These are phyloP conservation scores for Lasioglossum pauxillum DNA, from an alignment of 2,888 invertebrate species.

Conservation along the genomic window DNA sequence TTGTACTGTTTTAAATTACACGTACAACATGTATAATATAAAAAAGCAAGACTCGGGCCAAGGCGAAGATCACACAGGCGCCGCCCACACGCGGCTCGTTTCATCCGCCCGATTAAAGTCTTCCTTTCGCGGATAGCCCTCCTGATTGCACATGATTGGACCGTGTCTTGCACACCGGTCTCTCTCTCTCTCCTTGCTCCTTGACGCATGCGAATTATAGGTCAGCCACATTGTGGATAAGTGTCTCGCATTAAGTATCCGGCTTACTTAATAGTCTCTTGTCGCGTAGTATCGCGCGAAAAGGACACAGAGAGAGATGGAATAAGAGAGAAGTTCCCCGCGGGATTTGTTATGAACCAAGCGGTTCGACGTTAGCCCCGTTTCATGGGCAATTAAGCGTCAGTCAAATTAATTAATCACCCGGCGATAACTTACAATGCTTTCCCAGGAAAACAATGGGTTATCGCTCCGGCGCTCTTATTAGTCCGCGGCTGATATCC, in stretches of 20 bases:
- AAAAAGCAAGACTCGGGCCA: slow-evolving; percentile 37
- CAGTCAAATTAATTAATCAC: slow-evolving; percentile 26
- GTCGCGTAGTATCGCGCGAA: neutral
- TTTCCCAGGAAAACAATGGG: neutral
- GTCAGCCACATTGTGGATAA: slow-evolving; percentile 54
- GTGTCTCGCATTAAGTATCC: slow-evolving; percentile 45
- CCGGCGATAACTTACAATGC: slow-evolving; percentile 2
- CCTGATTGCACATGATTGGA: slow-evolving; percentile 71
- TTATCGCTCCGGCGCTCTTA: neutral
- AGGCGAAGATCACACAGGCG: slow-evolving; percentile 15
- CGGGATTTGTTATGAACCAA: slow-evolving; percentile 26
- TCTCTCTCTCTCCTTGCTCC: slow-evolving; percentile 16
- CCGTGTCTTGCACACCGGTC: slow-evolving; percentile 59
- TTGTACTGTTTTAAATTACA: no score
- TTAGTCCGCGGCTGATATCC: neutral
- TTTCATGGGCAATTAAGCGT: slow-evolving; percentile 37
- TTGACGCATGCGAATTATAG: slow-evolving; percentile 49
- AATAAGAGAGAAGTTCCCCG: neutral
- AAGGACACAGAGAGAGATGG: neutral
- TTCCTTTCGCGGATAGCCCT: slow-evolving; percentile 71
- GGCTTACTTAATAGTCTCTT: slow-evolving; percentile 19
- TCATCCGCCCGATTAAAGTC: slow-evolving; percentile 70
- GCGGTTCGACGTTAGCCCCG: slow-evolving; percentile 26
- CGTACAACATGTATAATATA: no score
- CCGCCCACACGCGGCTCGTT: slow-evolving; percentile 71